Percentiles rank a stretch among this genome's conserved stretches.
These are phyloP conservation scores for Saturnia pavonia DNA, from an alignment of 2,888 invertebrate genomes.

Conservation along the genomic window DNA sequence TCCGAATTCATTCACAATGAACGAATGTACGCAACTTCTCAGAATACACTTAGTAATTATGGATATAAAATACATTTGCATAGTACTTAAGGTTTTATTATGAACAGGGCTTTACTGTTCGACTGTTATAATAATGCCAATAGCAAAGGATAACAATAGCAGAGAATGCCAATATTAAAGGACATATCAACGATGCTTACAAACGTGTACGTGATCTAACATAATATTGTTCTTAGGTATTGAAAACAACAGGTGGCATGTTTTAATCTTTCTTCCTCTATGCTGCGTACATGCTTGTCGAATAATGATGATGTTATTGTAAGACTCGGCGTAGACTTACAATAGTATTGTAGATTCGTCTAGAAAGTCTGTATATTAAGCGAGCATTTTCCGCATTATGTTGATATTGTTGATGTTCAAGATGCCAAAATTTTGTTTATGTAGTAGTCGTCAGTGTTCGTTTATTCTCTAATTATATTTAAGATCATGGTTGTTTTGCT, in stretches of 20 bases:
- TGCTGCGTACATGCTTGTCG: not conserved
- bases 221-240: conserved; percentile 8
- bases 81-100: not conserved
- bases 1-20: not conserved
- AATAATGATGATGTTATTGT: not conserved
- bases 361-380: not conserved
- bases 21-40: not conserved
- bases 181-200: conserved; percentile 4
- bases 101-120: not conserved
- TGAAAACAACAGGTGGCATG: not conserved
- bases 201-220: not conserved
- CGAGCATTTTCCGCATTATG: not conserved
- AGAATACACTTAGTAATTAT: not conserved
- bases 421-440: not conserved
- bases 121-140: not conserved
- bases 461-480: no score
- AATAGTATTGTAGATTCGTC: not conserved
- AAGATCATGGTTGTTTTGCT: no score
- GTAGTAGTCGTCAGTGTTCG: not conserved
- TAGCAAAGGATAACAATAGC: not conserved
- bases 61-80: not conserved
- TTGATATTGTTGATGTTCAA: not conserved
- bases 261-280: not conserved
- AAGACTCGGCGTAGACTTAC: not conserved
- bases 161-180: conserved; percentile 2